Evolutionary conservation across 37 sponge, comb jelly and placozoan species (phyloP).

Genomic region (Agelas oroides): DNA sequence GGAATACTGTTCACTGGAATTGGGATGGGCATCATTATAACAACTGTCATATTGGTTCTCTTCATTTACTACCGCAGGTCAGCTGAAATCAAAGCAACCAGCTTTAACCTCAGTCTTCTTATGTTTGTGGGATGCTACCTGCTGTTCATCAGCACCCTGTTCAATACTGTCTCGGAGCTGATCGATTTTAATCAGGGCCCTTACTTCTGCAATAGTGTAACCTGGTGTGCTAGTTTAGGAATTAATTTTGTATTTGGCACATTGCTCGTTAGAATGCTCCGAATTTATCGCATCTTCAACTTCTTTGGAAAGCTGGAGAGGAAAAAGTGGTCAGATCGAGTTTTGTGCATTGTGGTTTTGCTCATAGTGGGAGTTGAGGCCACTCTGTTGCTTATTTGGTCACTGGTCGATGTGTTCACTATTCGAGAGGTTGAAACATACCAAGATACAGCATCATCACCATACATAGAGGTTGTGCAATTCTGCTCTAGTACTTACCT

Average conservation of each 20-base stretch:
- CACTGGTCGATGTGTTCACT: neutral
- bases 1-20: neutral
- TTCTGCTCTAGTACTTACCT: too few relatives aligned
- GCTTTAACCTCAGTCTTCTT: constrained; percentile 21
- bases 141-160: neutral
- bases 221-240: constrained; percentile 9
- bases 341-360: neutral
- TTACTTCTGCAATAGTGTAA: neutral
- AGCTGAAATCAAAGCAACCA: constrained; percentile 34
- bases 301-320: neutral
- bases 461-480: neutral
- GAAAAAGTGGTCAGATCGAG: neutral
- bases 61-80: neutral
- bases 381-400: neutral
- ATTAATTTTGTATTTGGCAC: neutral
- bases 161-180: neutral
- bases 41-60: neutral
- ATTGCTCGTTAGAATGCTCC: constrained; percentile 2
- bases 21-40: neutral
- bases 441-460: neutral
- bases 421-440: neutral
- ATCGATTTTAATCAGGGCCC: neutral
- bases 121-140: constrained; percentile 38
- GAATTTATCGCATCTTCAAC: constrained; percentile 23
- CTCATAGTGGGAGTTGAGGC: constrained; percentile 6